A percentile compares a stretch with the other conserved stretches of the same genome.
phyloP scores from a whole-genome alignment of 2,888 invertebrate genomes.

The Penaeus monodon region DNA sequence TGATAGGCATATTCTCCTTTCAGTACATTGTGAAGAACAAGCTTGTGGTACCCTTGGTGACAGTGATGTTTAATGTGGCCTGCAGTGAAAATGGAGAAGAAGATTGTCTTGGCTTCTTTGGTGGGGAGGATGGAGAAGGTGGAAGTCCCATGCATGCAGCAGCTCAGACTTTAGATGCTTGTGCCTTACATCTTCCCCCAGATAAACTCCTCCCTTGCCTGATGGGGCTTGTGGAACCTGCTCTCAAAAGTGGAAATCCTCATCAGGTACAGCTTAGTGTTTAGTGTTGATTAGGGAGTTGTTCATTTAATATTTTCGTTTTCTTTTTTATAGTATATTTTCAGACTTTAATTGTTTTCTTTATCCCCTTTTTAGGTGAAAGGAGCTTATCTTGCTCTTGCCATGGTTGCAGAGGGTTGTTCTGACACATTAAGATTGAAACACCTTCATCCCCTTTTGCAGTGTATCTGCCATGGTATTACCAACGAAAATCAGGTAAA shows the following conservation, averaged over 20 bases:
- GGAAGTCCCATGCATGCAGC: conserved; percentile 82
- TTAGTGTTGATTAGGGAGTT: background rate
- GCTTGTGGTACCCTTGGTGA: conserved; percentile 78
- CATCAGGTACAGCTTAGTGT: conserved; percentile 41
- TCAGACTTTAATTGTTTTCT: background rate
- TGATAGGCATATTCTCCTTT: conserved; percentile 49
- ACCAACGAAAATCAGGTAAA: conserved; percentile 66
- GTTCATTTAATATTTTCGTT: background rate
- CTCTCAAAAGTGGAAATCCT: conserved; percentile 51
- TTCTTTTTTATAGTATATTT: background rate
- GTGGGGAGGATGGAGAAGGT: conserved; percentile 76
- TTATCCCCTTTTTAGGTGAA: conserved; percentile 69
- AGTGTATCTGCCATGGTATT: conserved; percentile 80
- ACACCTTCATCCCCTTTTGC: conserved; percentile 79
- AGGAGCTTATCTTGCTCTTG: conserved; percentile 81
- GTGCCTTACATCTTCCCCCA: conserved; percentile 82
- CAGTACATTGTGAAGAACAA: conserved; percentile 78
- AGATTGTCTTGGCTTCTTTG: conserved; percentile 77
- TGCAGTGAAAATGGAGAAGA: conserved; percentile 76
- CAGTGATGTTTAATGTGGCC: conserved; percentile 79
- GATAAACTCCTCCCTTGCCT: conserved; percentile 81
- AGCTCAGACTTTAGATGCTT: conserved; percentile 80
- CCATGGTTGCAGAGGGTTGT: conserved; percentile 84
- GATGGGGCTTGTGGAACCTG: conserved; percentile 70
- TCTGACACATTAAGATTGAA: conserved; percentile 81